phyloP scores from a whole-genome alignment of 2,888 invertebrate genomes.

The Pseudoips prasinana region DNA sequence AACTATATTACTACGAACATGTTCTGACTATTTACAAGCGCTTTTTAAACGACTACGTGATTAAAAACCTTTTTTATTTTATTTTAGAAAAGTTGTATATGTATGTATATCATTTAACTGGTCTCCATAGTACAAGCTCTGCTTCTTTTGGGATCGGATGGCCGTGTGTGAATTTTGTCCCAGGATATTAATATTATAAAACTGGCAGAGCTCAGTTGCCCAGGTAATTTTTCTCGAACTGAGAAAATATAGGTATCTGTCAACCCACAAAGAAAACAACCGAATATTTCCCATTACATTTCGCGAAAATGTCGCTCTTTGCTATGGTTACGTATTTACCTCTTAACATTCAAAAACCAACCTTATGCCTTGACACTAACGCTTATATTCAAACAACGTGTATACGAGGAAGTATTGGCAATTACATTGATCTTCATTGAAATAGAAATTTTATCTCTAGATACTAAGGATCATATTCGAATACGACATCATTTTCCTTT shows the following conservation, averaged over 20 bases:
- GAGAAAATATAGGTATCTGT: not conserved
- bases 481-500: slow-evolving; percentile 16
- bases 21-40: too few relatives aligned
- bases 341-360: slow-evolving; percentile 3
- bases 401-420: slow-evolving; percentile 24
- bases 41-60: too few relatives aligned
- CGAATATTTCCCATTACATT: slow-evolving; percentile 25
- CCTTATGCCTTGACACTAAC: rapidly evolving
- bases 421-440: slow-evolving; percentile 5
- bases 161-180: too few relatives aligned
- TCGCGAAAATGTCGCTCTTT: slow-evolving; percentile 7
- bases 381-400: slow-evolving; percentile 1
- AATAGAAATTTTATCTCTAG: slow-evolving; percentile 5
- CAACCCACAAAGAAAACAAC: slow-evolving; percentile 22
- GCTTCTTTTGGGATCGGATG: too few relatives aligned
- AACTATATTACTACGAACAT: too few relatives aligned
- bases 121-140: too few relatives aligned
- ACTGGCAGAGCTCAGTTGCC: too few relatives aligned
- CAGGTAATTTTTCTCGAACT: too few relatives aligned
- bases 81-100: too few relatives aligned
- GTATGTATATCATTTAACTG: too few relatives aligned
- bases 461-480: not conserved
- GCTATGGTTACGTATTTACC: slow-evolving; percentile 16
- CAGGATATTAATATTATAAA: too few relatives aligned
- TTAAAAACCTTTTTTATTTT: too few relatives aligned